These are phyloP conservation scores for Myanophis thanlyinensis DNA, from an alignment of 2,113 vertebrate species.

Conservation along the genomic window DNA sequence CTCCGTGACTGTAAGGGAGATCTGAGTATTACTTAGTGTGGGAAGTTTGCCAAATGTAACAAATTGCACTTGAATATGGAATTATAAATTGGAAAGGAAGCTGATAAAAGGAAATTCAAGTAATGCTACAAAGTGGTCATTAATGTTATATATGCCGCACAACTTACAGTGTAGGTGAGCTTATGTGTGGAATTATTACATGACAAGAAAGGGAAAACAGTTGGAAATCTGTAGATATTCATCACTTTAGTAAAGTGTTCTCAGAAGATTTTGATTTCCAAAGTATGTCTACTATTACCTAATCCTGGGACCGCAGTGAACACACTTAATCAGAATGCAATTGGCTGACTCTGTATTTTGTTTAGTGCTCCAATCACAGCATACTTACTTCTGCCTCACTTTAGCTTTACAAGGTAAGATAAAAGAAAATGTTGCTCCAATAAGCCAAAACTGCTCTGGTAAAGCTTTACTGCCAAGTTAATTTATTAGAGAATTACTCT, in stretches of 20 bases:
- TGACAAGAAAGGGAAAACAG: conserved; percentile 35
- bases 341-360: conserved; percentile 53
- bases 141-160: background rate
- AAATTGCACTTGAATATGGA: background rate
- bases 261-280: conserved; percentile 44
- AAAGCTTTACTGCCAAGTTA: conserved; percentile 67
- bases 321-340: conserved; percentile 43
- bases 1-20: background rate
- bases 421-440: conserved; percentile 67
- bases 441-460: conserved; percentile 65
- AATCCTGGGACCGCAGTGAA: conserved; percentile 58
- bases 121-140: background rate
- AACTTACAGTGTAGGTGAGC: background rate
- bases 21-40: background rate
- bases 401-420: conserved; percentile 67
- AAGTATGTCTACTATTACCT: conserved; percentile 44
- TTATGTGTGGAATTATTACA: conserved; percentile 7
- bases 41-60: background rate
- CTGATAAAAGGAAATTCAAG: background rate
- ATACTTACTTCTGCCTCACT: conserved; percentile 54
- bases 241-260: conserved; percentile 31
- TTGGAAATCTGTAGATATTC: conserved; percentile 30
- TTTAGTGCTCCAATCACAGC: conserved; percentile 49
- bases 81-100: background rate
- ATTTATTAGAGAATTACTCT: conserved; percentile 61